Evolutionary conservation across 2,888 invertebrate species (phyloP), one percentile per base, ranked within the genome.

Genomic region (Macaria liturata): DNA sequence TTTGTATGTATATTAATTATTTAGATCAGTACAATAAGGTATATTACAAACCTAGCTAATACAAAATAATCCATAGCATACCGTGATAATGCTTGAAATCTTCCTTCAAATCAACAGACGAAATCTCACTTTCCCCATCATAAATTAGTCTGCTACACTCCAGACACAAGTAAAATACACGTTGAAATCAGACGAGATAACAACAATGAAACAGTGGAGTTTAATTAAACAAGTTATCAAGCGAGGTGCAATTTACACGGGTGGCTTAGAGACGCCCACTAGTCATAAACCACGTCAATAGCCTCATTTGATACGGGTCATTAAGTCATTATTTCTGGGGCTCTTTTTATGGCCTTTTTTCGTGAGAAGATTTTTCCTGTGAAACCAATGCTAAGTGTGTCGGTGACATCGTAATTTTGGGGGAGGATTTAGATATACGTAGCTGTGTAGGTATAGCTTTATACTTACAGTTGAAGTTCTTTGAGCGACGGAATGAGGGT

Each of bases 281-380:
- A 62, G 59, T 57, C 55, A 64, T 68, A 68, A 68, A 66, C 60
- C 59, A 60, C 62, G 66, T 64, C 68, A 61, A 66, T 68, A 59
- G 66, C 63, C 64, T 61, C 68, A 62, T 66, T 68, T 66, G 63
- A 66, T 63, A 60, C 63, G 63, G 64, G 64, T 63, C 68, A 68
- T 68, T 68, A 68, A 68, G 64, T 64, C 66, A 68, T 68, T 65
- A 68, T 63, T 59, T 61, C 64, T 52, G 64, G 63, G 67, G 62
- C 61, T 60, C 55, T 52, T 58, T 68, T 68, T 68, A 68, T 66
- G 61, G 62, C 64, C 52, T 58, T 62, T 61, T 62, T 62, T 58
- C 65, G 61, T 60, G 62, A 62, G 55, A 62, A 61, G 59, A 59
- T 62, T 67, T 65, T 57, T 65, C 59, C 65, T 60, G 58, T 57